Base-by-base conservation (phyloP, 2,113 vertebrate genomes). In the Pao palembangensis region DNA sequence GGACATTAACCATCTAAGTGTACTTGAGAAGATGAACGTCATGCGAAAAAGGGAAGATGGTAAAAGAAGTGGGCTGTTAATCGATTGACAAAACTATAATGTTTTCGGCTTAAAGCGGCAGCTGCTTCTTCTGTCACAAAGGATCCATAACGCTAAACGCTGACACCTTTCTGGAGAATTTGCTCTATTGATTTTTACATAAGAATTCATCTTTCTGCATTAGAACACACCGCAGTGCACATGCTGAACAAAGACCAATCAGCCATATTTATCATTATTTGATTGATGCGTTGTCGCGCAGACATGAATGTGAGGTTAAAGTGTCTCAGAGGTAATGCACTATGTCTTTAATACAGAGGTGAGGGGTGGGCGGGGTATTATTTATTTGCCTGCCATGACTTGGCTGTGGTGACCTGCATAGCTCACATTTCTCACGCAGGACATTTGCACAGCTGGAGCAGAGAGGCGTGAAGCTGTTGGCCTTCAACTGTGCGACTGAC, bases 151-250 rank as follows among this genome's bases (percentile, higher is more conserved):
- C 61, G 64, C 71, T 81, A 80, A 86, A 69, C 57, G 67, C 78
- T 71, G 80, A 87, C 83, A 73, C 68, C 76, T 75, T 61, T 67
- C 75, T 72, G 66, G 59, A 70, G 55, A 75, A 84, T 60, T 61
- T 77, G 55, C 75, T 56, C n/a, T 71, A 90, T 90, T 88, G 88
- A 90, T 89, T 89, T 89, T 69, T 34, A 80, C 74, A 87, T 81
- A 69, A 88, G 77, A 59, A 87, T 84, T 73, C 81, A 85, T 90
- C 81, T 81, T 80, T 79, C 76, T 85, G 86, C 76, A 69, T 85
- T 83, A 82, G 80, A 84, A 84, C 84, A 80, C 66, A 60, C 55
- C 11, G 56, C 25, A 46, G 51, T 13, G 51, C 23, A 14, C 48
- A 14, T 21, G 54, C 34, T 0, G 52, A 82, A 84, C 83, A 79